Percentiles rank a stretch among this genome's conserved stretches.
Conservation (phyloP, 2,888 invertebrate species). For the Adela reaumurella region DNA sequence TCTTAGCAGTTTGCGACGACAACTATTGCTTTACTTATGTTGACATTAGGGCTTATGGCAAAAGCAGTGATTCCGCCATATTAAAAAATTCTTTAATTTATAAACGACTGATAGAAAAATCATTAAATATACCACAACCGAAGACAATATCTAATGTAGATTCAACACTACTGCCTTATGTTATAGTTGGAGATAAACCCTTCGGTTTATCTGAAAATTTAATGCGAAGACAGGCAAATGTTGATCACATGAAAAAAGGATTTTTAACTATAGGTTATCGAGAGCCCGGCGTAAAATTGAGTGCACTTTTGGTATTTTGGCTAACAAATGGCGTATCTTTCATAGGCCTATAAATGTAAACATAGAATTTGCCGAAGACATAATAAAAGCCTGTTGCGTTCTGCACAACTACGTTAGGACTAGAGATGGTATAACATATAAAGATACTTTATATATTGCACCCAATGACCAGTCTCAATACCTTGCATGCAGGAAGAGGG, state of each 20-base stretch:
- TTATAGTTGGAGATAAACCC: constrained; percentile 18
- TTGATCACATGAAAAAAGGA: constrained; percentile 14
- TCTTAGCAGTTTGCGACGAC: constrained; percentile 17
- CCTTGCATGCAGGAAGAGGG: too few relatives aligned
- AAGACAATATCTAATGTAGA: constrained; percentile 13
- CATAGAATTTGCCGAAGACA: constrained; percentile 14
- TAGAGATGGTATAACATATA: too few relatives aligned
- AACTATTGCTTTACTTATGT: constrained; percentile 17
- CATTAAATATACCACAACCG: constrained; percentile 13
- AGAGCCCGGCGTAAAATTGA: constrained; percentile 16
- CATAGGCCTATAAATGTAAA: constrained; percentile 10
- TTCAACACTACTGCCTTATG: constrained; percentile 11
- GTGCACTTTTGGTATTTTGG: constrained; percentile 12
- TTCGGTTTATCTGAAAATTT: constrained; percentile 16
- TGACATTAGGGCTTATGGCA: constrained; percentile 16
- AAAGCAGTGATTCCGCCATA: constrained; percentile 13
- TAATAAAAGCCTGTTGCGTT: too few relatives aligned
- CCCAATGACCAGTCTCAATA: too few relatives aligned
- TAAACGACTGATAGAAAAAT: constrained; percentile 11
- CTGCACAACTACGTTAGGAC: too few relatives aligned
- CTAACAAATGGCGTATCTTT: constrained; percentile 17
- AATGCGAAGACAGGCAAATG: constrained; percentile 16
- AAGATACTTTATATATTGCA: too few relatives aligned
- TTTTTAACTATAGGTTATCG: constrained; percentile 19
- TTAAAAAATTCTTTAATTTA: constrained; percentile 13